phyloP scores from a whole-genome alignment of 2,888 invertebrate genomes.

The Xestia rhomboidea region DNA sequence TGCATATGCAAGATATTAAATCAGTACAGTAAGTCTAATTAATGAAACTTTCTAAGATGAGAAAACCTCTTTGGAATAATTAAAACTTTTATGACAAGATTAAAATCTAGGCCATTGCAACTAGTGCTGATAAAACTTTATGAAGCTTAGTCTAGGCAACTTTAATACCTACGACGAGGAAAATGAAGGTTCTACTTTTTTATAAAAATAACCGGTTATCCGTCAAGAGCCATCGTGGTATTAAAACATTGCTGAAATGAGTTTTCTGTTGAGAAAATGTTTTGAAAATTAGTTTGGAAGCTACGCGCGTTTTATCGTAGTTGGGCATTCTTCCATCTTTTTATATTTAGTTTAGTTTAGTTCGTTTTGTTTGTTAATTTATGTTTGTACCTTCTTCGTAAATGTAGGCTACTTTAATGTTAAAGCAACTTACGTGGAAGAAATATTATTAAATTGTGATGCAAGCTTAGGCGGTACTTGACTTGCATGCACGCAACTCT shows the following conservation, averaged over 20 bases:
- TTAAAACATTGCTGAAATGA: slow-evolving; percentile 3
- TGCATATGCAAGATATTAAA: background rate
- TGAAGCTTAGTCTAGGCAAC: slow-evolving; percentile 14
- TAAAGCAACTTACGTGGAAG: background rate
- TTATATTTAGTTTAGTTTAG: no score
- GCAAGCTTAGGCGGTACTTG: background rate
- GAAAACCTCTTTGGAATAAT: slow-evolving; percentile 10
- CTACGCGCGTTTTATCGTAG: background rate
- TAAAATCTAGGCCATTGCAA: slow-evolving; percentile 24
- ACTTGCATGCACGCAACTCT: background rate
- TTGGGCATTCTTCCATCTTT: background rate
- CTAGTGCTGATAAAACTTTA: slow-evolving; percentile 14
- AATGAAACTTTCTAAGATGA: background rate
- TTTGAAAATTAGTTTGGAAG: background rate
- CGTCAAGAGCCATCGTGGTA: background rate
- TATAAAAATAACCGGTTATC: background rate
- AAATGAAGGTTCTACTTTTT: background rate
- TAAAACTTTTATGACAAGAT: slow-evolving; percentile 20
- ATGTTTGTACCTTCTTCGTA: background rate
- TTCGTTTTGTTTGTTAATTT: no score
- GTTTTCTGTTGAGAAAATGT: background rate
- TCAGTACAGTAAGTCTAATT: background rate
- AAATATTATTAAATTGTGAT: background rate
- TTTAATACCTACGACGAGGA: background rate
- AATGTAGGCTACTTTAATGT: background rate